phyloP scores from a whole-genome alignment of 2,888 invertebrate species.

The Margaritifera margaritifera region DNA sequence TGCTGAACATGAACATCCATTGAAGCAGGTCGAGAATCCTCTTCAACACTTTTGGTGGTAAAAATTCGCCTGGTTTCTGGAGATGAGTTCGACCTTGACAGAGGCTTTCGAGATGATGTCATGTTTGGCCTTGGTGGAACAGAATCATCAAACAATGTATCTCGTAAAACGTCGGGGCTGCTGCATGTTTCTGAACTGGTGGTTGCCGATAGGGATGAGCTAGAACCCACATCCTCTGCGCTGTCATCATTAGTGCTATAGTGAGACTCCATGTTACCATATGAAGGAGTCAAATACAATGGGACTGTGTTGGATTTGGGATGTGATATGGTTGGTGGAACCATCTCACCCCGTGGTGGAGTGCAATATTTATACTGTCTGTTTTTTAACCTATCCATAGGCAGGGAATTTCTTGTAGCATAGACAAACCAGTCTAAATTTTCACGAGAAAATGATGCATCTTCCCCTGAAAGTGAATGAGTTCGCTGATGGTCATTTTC shows the following conservation, averaged over 20 bases:
- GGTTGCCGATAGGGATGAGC: conserved; percentile 31
- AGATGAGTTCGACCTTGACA: conserved; percentile 35
- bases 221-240: background rate
- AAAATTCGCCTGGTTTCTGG: conserved; percentile 21
- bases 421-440: conserved; percentile 63
- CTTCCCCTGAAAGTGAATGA: conserved; percentile 31
- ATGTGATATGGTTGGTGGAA: conserved; percentile 16
- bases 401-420: conserved; percentile 55
- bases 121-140: conserved; percentile 16
- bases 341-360: conserved; percentile 39
- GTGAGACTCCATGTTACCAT: conserved; percentile 11
- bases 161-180: conserved; percentile 37
- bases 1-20: conserved; percentile 31
- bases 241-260: conserved; percentile 22
- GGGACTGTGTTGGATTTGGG: conserved; percentile 10
- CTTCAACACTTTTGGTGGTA: conserved; percentile 11
- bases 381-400: conserved; percentile 36
- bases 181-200: conserved; percentile 41
- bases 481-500: conserved; percentile 23
- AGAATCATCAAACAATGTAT: conserved; percentile 30
- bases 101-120: conserved; percentile 10
- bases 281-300: conserved; percentile 16
- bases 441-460: conserved; percentile 37
- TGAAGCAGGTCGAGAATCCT: conserved; percentile 38
- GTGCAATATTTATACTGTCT: conserved; percentile 39